phyloP scores from a whole-genome alignment of 2,797 vertebrate genomes.

The Limosa lapponica region DNA sequence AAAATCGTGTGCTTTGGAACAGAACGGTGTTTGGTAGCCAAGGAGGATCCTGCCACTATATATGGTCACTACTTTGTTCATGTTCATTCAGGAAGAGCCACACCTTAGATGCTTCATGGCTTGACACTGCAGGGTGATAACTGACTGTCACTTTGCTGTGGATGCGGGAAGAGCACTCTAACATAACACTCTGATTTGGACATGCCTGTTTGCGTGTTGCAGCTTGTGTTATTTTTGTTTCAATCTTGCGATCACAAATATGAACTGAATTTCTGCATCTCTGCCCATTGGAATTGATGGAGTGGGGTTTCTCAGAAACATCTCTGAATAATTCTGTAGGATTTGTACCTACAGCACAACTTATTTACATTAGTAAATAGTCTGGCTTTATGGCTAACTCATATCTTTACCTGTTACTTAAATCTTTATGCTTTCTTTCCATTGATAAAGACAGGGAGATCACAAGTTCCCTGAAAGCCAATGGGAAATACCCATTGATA shows the following conservation, averaged over 20 bases:
- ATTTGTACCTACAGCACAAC: not conserved
- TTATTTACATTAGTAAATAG: not conserved
- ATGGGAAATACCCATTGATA: not conserved
- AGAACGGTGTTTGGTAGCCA: not conserved
- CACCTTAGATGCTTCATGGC: not conserved
- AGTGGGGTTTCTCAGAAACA: not conserved
- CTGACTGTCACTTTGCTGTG: not conserved
- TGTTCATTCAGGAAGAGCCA: conserved; percentile 23
- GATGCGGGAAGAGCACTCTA: not conserved
- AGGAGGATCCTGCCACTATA: not conserved
- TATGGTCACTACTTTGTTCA: not conserved
- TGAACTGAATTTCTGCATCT: not conserved
- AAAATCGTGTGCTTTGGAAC: conserved; percentile 1
- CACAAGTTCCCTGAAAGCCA: not conserved
- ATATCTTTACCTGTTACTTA: not conserved
- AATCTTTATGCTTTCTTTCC: not conserved
- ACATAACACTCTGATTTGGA: not conserved
- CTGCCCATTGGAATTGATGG: not conserved
- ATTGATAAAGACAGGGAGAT: not conserved
- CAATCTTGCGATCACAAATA: not conserved
- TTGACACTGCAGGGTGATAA: not conserved
- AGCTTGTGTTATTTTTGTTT: conserved; percentile 1
- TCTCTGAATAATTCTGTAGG: not conserved
- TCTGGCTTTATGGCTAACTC: not conserved
- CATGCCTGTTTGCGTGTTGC: not conserved